A percentile compares a stretch with the other conserved stretches of the same genome.
phyloP scores from a whole-genome alignment of 2,888 invertebrate species.

The Idaea dimidiata region DNA sequence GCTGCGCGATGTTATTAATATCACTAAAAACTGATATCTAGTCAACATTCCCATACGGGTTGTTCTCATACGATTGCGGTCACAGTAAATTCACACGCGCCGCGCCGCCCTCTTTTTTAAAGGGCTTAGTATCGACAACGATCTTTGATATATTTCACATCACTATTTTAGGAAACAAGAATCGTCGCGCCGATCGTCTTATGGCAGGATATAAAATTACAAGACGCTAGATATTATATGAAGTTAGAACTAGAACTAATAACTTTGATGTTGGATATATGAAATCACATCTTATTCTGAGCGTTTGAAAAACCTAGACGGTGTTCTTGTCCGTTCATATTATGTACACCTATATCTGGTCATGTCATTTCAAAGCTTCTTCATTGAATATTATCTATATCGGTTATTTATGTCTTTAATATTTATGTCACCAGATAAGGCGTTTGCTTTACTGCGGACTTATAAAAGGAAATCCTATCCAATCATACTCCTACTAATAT shows the following conservation, averaged over 20 bases:
- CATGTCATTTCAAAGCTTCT: slow-evolving; percentile 46
- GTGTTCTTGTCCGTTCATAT: slow-evolving; percentile 40
- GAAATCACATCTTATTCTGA: slow-evolving; percentile 44
- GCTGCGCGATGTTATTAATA: background rate
- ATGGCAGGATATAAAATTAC: slow-evolving; percentile 74
- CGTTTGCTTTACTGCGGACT: slow-evolving; percentile 11
- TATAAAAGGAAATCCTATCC: background rate
- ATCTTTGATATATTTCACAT: slow-evolving; percentile 77
- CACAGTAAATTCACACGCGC: slow-evolving; percentile 74
- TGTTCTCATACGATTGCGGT: slow-evolving; percentile 66
- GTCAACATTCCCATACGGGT: slow-evolving; percentile 44
- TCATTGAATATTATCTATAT: slow-evolving; percentile 44
- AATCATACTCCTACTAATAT: background rate
- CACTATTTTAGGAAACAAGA: slow-evolving; percentile 76
- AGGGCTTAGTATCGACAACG: slow-evolving; percentile 56
- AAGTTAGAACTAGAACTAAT: slow-evolving; percentile 55
- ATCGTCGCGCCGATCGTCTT: slow-evolving; percentile 60
- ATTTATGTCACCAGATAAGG: slow-evolving; percentile 36
- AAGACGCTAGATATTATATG: slow-evolving; percentile 49
- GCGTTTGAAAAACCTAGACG: slow-evolving; percentile 42
- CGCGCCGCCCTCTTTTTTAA: slow-evolving; percentile 55
- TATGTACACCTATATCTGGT: slow-evolving; percentile 45
- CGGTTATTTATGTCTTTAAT: slow-evolving; percentile 38
- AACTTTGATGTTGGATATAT: slow-evolving; percentile 41
- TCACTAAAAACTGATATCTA: background rate